A percentile compares a stretch with the other conserved stretches of the same genome.
These are phyloP conservation scores for Drosophila parabipectinata DNA, from an alignment of 1,140 invertebrate genomes.

Conservation along the genomic window DNA sequence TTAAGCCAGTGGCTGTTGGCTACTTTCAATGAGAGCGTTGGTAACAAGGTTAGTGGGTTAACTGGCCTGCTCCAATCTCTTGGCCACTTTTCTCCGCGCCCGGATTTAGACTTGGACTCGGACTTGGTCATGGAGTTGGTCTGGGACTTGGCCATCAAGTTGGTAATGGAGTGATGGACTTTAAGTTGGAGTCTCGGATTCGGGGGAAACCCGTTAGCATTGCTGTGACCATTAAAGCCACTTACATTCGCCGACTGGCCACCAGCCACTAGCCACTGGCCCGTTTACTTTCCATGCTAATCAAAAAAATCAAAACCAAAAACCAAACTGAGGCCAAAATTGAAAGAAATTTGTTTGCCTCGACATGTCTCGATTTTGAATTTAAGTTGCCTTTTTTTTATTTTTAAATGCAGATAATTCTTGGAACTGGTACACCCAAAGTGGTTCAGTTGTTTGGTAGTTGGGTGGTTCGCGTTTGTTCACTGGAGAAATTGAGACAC, in stretches of 20 bases:
- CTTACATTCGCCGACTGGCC: constrained; percentile 40
- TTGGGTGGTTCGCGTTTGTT: neutral
- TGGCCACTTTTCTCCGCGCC: neutral
- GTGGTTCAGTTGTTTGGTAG: neutral
- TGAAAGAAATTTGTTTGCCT: constrained; percentile 53
- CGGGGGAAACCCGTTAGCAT: constrained; percentile 45
- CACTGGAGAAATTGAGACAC: constrained; percentile 23
- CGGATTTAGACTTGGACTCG: neutral
- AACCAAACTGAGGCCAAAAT: constrained; percentile 16
- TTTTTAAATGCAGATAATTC: constrained; percentile 14
- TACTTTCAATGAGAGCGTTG: constrained; percentile 50
- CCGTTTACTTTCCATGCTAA: constrained; percentile 67
- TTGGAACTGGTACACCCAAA: constrained; percentile 28
- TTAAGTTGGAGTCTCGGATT: constrained; percentile 17
- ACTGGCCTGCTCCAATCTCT: constrained; percentile 42
- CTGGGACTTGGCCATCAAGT: neutral
- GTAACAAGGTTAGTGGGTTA: constrained; percentile 80
- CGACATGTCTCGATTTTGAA: constrained; percentile 34
- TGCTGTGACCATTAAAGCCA: constrained; percentile 61
- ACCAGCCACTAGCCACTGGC: neutral
- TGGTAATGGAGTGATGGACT: constrained; percentile 9
- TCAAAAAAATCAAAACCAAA: constrained; percentile 33
- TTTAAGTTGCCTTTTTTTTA: constrained; percentile 31
- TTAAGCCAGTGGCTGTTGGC: constrained; percentile 18
- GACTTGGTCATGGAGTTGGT: neutral